Conservation (phyloP, 2,113 vertebrate species). For the Melanerpes aurifrons region DNA sequence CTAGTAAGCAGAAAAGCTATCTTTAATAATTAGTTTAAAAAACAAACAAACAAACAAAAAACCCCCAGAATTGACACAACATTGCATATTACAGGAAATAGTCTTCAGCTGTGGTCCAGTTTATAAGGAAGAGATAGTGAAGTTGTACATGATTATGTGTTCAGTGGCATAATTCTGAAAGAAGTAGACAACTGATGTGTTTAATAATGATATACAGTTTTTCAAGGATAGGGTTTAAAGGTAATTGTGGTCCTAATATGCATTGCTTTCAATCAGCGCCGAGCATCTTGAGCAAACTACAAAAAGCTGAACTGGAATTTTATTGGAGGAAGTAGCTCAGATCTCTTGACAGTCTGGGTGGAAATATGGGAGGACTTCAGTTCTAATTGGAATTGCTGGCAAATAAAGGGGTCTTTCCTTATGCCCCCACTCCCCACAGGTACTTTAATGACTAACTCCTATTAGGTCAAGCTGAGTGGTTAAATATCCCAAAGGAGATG, state of each 20-base stretch:
- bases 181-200: not conserved
- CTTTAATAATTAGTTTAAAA: not conserved
- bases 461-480: not conserved
- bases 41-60: too few relatives aligned
- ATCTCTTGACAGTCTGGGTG: accelerated
- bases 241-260: not conserved
- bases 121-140: not conserved
- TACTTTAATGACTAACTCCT: not conserved
- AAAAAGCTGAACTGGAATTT: not conserved
- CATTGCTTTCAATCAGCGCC: not conserved
- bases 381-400: not conserved
- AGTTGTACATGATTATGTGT: not conserved
- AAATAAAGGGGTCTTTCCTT: not conserved
- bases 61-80: not conserved
- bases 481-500: not conserved
- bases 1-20: not conserved
- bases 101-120: not conserved
- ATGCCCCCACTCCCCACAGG: not conserved
- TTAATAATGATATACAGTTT: not conserved
- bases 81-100: not conserved
- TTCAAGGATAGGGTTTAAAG: not conserved
- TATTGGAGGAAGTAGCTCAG: not conserved
- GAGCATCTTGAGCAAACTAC: not conserved
- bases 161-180: not conserved
- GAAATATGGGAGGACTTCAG: not conserved